Evolutionary conservation across 2,113 vertebrate species (phyloP).

Genomic region (Barnardius zonarius): DNA sequence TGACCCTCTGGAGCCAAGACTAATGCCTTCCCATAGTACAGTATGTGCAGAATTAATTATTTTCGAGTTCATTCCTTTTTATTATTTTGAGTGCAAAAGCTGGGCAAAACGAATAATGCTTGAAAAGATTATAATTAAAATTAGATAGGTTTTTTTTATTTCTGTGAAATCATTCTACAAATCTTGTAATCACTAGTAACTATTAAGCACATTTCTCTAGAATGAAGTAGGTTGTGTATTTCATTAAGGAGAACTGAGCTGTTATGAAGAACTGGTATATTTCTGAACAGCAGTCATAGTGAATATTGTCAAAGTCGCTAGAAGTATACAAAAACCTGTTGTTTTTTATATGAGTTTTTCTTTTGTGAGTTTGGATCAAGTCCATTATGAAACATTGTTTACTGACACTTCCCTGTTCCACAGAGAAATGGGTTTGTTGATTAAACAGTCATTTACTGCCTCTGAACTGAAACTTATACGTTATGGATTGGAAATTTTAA

Average conservation of each 20-base stretch:
- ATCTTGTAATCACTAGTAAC: not conserved
- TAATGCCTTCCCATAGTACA: not conserved
- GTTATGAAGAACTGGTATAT: not conserved
- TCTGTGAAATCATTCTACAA: not conserved
- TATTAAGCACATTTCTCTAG: not conserved
- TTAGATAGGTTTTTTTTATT: not conserved
- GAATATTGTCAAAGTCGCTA: not conserved
- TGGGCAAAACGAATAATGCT: not conserved
- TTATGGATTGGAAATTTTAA: constrained; percentile 32
- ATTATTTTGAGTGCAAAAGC: not conserved
- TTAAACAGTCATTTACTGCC: constrained; percentile 24
- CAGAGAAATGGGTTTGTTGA: not conserved
- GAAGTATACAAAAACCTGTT: not conserved
- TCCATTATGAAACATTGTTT: not conserved
- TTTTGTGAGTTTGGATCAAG: not conserved
- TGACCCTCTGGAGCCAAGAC: not conserved
- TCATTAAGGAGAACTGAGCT: not conserved
- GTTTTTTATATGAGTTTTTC: not conserved
- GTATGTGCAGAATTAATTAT: not conserved
- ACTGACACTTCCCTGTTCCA: not conserved
- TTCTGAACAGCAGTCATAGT: not conserved
- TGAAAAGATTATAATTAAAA: not conserved
- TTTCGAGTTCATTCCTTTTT: not conserved
- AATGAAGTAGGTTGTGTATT: not conserved
- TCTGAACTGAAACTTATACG: constrained; percentile 9